phyloP scores from a whole-genome alignment of 2,113 vertebrate species.

The Lonchura striata region DNA sequence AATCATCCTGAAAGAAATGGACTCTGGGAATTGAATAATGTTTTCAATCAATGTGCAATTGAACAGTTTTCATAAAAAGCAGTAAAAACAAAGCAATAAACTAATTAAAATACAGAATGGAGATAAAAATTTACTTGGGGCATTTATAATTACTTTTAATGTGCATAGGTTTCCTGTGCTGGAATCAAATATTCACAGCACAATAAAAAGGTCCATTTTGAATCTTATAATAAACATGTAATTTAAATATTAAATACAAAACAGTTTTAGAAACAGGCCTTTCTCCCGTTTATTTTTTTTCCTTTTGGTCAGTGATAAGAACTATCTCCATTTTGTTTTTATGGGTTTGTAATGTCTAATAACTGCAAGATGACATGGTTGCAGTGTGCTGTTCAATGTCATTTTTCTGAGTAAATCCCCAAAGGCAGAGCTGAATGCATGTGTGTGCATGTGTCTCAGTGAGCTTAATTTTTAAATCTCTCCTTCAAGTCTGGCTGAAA shows the following conservation, averaged over 20 bases:
- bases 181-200: background rate
- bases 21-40: background rate
- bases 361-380: background rate
- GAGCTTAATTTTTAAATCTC: background rate
- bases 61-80: background rate
- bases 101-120: background rate
- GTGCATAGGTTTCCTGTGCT: background rate
- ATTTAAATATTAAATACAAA: slow-evolving; percentile 8
- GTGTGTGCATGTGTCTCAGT: accelerated
- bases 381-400: background rate
- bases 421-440: background rate
- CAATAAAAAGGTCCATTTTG: background rate
- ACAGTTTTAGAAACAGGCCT: background rate
- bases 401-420: background rate
- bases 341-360: background rate
- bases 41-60: background rate
- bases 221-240: background rate
- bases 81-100: background rate
- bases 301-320: background rate
- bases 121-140: background rate
- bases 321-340: background rate
- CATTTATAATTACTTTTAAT: background rate
- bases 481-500: background rate
- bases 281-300: background rate
- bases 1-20: background rate